Base-by-base conservation (phyloP, 2,797 vertebrate genomes). In the Argyrosomus regius region DNA sequence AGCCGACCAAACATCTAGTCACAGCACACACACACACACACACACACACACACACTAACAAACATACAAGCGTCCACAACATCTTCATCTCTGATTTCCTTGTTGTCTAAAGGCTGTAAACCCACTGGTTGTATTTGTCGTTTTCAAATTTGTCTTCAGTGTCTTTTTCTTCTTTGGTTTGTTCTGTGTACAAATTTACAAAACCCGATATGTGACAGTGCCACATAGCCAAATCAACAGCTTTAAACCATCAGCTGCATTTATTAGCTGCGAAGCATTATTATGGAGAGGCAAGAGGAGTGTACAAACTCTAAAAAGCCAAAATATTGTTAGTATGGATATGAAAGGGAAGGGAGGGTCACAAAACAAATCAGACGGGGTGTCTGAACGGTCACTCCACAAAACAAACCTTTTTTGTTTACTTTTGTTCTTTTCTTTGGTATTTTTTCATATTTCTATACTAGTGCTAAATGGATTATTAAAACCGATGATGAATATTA, bases 371-470 rank as follows among this genome's bases (percentile, higher is more conserved):
- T 80, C 54, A 52, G 74, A 61, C 12, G 60, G 74, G 65, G 72
- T 80, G 88, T 84, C 72, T 70, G 68, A 86, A 61, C 6, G 11
- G 75, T 88, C 83, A 58, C 83, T 72, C 82, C 74, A 64, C 69
- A 64, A 89, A 83, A 87, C 80, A 83, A 82, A 81, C 49, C 61
- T 61, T 87, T 87, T 89, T 87, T 82, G 53, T 89, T 91, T 83
- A 90, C 84, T 81, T 91, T 92, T 83, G 77, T 92, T 93, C 45
- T 91, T 91, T 93, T 85, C 81, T 91, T 93, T 92, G 86, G 80
- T 90, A 84, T 86, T 91, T 93, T 93, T 94, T 93, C 93, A 94
- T 89, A 93, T 94, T 95, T 94, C 92, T 94, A 93, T 92, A 94
- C 87, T 91, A 92, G 92, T 94, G 91, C 88, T 94, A 90, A 91